phyloP scores from a whole-genome alignment of 35 echinoderm and acorn worm species.

The Acanthaster planci region DNA sequence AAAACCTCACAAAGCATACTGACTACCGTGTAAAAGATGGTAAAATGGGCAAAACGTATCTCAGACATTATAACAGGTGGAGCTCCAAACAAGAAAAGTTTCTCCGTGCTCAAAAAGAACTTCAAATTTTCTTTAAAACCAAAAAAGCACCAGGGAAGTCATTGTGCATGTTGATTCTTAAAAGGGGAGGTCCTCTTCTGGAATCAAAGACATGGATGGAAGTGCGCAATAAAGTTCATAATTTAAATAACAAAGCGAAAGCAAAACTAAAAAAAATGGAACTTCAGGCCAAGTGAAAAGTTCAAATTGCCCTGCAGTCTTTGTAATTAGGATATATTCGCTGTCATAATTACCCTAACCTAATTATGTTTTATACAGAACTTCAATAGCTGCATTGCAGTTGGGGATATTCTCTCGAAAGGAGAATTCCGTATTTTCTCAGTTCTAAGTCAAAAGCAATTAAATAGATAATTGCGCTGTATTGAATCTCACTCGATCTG shows the following conservation, averaged over 20 bases:
- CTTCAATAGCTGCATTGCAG: no score
- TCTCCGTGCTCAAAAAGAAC: neutral
- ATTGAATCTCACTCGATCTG: no score
- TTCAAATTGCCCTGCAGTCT: no score
- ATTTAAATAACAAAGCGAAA: neutral
- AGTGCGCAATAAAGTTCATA: neutral
- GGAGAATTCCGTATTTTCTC: no score
- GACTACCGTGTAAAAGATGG: neutral
- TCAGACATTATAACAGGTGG: neutral
- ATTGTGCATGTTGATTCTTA: neutral
- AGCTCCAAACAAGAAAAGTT: neutral
- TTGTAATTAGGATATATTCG: no score
- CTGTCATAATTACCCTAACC: no score
- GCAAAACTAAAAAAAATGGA: neutral
- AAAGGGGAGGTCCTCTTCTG: neutral
- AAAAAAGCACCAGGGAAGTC: neutral
- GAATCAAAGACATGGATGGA: neutral
- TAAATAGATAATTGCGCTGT: no score
- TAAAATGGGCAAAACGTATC: neutral
- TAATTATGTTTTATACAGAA: no score
- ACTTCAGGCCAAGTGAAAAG: no score
- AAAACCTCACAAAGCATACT: neutral
- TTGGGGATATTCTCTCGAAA: no score
- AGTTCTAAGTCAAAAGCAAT: no score
- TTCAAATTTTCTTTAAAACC: neutral